These are phyloP conservation scores for Phlogophora meticulosa DNA, from an alignment of 2,888 invertebrate species.

Conservation along the genomic window DNA sequence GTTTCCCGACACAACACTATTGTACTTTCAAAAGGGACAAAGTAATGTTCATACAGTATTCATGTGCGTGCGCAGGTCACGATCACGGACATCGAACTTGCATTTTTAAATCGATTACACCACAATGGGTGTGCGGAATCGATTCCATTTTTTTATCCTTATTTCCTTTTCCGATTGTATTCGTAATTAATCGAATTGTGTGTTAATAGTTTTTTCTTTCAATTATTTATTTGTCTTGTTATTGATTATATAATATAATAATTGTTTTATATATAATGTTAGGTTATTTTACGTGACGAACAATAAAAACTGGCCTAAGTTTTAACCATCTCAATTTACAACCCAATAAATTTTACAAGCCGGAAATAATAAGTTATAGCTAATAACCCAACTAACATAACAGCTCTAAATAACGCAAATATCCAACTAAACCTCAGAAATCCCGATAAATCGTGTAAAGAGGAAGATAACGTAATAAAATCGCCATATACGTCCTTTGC, in stretches of 20 bases:
- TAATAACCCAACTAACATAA: constrained; percentile 32
- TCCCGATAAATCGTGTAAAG: constrained; percentile 70
- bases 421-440: constrained; percentile 49
- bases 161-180: constrained; percentile 77
- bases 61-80: constrained; percentile 87
- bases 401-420: constrained; percentile 47
- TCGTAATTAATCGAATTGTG: constrained; percentile 79
- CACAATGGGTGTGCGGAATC: constrained; percentile 78
- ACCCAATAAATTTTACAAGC: constrained; percentile 8
- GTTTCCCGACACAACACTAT: constrained; percentile 63
- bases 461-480: constrained; percentile 87
- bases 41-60: constrained; percentile 85
- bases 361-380: constrained; percentile 31
- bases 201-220: constrained; percentile 76
- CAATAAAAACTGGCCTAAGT: neutral
- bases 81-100: constrained; percentile 88
- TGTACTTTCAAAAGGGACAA: constrained; percentile 70
- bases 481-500: constrained; percentile 76
- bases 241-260: constrained; percentile 49
- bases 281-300: neutral
- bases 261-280: constrained; percentile 44
- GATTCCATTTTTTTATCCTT: constrained; percentile 79
- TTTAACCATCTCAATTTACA: neutral
- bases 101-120: constrained; percentile 86
- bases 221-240: constrained; percentile 50